Conservation (phyloP, 2,797 vertebrate genomes). For the Siniperca scherzeri region DNA sequence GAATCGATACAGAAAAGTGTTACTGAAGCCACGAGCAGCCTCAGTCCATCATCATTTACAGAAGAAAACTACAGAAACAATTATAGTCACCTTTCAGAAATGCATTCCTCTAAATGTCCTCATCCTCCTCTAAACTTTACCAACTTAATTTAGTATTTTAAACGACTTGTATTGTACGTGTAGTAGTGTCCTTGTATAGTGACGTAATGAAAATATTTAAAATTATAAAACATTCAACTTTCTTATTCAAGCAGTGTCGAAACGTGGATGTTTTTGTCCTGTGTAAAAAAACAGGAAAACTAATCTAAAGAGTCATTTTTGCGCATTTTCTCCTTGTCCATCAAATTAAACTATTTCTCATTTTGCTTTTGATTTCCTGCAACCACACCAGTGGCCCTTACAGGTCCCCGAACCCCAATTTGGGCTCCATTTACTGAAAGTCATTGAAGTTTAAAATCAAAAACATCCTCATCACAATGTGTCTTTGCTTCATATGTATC, state of each 20-base stretch:
- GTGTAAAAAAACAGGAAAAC: conserved; percentile 8
- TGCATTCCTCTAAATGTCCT: neutral
- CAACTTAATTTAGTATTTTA: neutral
- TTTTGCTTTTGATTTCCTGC: conserved; percentile 2
- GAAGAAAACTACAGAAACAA: neutral
- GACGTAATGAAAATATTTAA: neutral
- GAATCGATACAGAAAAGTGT: neutral
- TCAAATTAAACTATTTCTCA: neutral
- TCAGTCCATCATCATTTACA: neutral
- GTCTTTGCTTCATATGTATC: conserved; percentile 1
- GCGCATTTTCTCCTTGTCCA: conserved; percentile 13
- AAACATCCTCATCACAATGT: conserved; percentile 11
- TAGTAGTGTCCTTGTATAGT: neutral
- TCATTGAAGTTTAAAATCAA: conserved; percentile 10
- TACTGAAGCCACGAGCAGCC: neutral
- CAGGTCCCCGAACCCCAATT: neutral
- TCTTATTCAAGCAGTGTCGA: neutral
- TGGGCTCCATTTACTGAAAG: neutral
- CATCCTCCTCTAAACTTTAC: neutral
- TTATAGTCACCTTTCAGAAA: neutral
- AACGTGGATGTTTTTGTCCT: neutral
- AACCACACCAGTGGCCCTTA: neutral
- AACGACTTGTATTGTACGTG: neutral
- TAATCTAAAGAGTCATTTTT: conserved; percentile 3
- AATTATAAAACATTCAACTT: neutral